A percentile compares a stretch with the other conserved stretches of the same genome.
phyloP scores from a whole-genome alignment of 2,113 vertebrate genomes.

The Kobus ellipsiprymnus region DNA sequence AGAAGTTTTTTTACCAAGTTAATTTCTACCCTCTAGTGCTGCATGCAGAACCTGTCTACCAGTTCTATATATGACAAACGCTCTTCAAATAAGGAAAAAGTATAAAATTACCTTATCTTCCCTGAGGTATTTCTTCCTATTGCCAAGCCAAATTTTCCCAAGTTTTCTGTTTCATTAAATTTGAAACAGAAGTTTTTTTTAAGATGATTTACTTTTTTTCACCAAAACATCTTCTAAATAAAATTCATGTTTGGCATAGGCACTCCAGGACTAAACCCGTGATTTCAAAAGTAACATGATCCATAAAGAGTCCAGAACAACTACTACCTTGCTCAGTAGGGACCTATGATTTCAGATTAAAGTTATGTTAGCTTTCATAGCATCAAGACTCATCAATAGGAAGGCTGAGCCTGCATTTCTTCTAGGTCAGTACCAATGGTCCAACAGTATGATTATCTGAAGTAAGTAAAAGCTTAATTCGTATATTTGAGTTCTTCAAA shows the following conservation, averaged over 20 bases:
- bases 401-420: background rate
- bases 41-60: background rate
- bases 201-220: background rate
- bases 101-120: background rate
- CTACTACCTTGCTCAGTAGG: background rate
- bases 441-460: conserved; percentile 1
- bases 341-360: background rate
- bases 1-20: background rate
- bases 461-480: conserved; percentile 30
- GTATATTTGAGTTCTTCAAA: background rate
- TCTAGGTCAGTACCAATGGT: conserved; percentile 22
- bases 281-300: background rate
- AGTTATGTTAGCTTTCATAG: background rate
- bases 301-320: background rate
- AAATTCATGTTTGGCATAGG: background rate
- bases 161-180: background rate
- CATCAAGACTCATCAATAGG: background rate
- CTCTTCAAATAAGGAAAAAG: background rate
- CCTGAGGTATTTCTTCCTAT: background rate
- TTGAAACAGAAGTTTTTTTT: background rate
- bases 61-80: background rate
- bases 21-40: background rate
- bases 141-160: background rate
- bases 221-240: background rate
- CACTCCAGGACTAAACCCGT: background rate